Percentiles rank a stretch among this genome's conserved stretches.
phyloP scores from a whole-genome alignment of 2,113 vertebrate species.

The Antechinus stuartii region DNA sequence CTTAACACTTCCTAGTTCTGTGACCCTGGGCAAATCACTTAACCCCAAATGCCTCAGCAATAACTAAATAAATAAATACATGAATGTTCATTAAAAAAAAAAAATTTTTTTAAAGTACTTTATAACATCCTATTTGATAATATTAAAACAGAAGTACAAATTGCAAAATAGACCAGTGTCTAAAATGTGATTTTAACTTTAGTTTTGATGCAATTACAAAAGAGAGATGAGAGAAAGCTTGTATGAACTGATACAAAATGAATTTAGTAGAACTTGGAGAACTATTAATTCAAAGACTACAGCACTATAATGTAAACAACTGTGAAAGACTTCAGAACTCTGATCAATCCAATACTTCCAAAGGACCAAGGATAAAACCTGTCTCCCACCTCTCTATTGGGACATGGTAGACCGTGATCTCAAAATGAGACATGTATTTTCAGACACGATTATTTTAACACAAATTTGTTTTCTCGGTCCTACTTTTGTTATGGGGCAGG shows the following conservation, averaged over 20 bases:
- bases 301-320: background rate
- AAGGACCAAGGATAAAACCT: background rate
- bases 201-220: background rate
- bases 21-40: no score
- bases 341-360: background rate
- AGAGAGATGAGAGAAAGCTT: background rate
- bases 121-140: background rate
- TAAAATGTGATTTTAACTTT: background rate
- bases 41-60: no score
- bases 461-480: background rate
- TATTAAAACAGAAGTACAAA: background rate
- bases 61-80: no score
- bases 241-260: background rate
- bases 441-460: background rate
- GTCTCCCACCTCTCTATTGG: background rate
- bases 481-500: background rate
- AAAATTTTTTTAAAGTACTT: background rate
- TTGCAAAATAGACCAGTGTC: background rate
- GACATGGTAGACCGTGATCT: background rate
- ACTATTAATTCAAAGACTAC: background rate
- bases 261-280: background rate
- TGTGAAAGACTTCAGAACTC: background rate
- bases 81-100: no score
- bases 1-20: no score
- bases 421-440: background rate